Evolutionary conservation across 53 echinoderm and acorn worm genomes (phyloP).

Genomic region (Patiria pectinifera): DNA sequence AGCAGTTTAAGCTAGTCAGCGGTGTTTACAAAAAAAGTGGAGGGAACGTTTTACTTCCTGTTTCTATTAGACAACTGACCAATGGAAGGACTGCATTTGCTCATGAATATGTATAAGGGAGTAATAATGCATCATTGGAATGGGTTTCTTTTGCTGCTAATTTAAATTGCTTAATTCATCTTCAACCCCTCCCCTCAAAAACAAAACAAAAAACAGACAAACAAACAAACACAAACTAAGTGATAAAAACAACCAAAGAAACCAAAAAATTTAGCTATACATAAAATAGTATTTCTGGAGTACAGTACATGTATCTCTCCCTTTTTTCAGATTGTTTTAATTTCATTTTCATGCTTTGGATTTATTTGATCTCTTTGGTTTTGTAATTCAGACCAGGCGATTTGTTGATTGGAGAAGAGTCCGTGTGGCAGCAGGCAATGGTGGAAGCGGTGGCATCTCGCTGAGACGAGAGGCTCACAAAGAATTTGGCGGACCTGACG

Average conservation of each 20-base stretch:
- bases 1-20: no score
- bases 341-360: not conserved
- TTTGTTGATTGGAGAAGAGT: slow-evolving; percentile 90
- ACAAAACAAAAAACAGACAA: no score
- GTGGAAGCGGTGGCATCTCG: slow-evolving; percentile 87
- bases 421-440: slow-evolving; percentile 74
- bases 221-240: no score
- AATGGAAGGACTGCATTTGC: no score
- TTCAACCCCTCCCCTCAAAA: no score
- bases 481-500: slow-evolving; percentile 90
- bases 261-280: not conserved
- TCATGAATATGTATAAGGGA: no score
- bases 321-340: not conserved
- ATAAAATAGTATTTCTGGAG: not conserved
- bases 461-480: slow-evolving; percentile 75
- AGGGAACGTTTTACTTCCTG: no score
- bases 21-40: no score
- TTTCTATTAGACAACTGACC: no score
- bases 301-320: not conserved
- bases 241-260: not conserved
- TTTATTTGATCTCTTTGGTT: not conserved
- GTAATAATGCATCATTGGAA: no score
- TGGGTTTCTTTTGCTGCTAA: no score
- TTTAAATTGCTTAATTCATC: no score
- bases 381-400: slow-evolving; percentile 63